phyloP scores from a whole-genome alignment of 2,113 vertebrate species.

The Syngnathus typhle region DNA sequence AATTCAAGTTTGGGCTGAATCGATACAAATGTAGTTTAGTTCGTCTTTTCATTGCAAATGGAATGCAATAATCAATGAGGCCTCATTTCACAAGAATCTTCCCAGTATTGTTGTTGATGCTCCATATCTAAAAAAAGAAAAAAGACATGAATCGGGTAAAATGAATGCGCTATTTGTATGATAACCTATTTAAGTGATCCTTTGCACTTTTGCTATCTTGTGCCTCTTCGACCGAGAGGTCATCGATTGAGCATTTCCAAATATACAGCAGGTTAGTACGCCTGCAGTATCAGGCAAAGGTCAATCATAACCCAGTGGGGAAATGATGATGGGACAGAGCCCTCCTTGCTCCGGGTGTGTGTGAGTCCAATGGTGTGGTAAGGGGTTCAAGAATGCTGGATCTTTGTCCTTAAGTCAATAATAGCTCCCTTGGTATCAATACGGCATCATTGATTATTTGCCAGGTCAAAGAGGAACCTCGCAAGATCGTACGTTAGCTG shows the following conservation, averaged over 20 bases:
- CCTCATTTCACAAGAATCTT: not conserved
- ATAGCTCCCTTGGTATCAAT: slow-evolving; percentile 47
- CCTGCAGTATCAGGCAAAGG: slow-evolving; percentile 55
- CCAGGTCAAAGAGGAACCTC: slow-evolving; percentile 38
- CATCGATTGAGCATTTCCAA: slow-evolving; percentile 44
- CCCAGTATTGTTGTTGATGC: not conserved
- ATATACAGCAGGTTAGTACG: slow-evolving; percentile 62
- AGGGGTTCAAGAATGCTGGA: slow-evolving; percentile 40
- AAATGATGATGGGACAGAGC: slow-evolving; percentile 54
- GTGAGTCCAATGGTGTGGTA: slow-evolving; percentile 28
- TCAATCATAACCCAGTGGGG: slow-evolving; percentile 55
- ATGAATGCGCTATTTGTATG: too few relatives aligned
- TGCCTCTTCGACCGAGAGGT: slow-evolving; percentile 13
- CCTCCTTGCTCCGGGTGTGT: slow-evolving; percentile 5
- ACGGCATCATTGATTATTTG: slow-evolving; percentile 48
- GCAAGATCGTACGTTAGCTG: not conserved
- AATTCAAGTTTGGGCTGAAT: slow-evolving; percentile 1
- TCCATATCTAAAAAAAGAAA: too few relatives aligned
- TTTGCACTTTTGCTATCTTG: slow-evolving; percentile 15
- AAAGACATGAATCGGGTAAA: too few relatives aligned
- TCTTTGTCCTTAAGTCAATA: slow-evolving; percentile 50
- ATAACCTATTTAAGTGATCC: not conserved
- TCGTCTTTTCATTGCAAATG: not conserved
- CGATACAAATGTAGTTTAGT: not conserved
- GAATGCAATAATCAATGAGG: not conserved